Conservation (phyloP, 2,797 vertebrate genomes). For the Typhlichthys subterraneus region DNA sequence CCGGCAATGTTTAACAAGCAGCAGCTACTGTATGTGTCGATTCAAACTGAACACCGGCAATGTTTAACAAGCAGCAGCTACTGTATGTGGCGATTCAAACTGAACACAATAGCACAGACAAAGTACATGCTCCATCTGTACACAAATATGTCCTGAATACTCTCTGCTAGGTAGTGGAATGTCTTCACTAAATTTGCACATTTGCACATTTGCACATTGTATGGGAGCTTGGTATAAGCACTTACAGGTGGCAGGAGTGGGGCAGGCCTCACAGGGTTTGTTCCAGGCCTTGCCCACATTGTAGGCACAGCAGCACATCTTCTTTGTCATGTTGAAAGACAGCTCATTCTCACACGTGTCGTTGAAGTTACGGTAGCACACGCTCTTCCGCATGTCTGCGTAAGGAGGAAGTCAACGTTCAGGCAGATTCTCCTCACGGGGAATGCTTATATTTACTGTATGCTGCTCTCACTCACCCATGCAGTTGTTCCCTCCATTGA, state of each 20-base stretch:
- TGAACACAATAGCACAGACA: too few relatives aligned
- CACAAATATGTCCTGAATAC: too few relatives aligned
- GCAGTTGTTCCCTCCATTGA: constrained; percentile 92
- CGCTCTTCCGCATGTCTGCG: constrained; percentile 91
- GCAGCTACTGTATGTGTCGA: too few relatives aligned
- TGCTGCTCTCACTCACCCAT: constrained; percentile 80
- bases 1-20: too few relatives aligned
- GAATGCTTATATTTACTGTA: too few relatives aligned
- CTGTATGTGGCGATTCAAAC: too few relatives aligned
- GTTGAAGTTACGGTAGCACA: constrained; percentile 91
- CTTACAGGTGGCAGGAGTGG: constrained; percentile 88
- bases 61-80: background rate
- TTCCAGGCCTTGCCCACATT: constrained; percentile 95
- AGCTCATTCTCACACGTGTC: constrained; percentile 90
- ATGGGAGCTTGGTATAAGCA: constrained; percentile 10
- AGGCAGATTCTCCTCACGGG: background rate
- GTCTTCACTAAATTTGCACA: too few relatives aligned
- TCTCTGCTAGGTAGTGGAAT: too few relatives aligned
- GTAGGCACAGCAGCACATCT: constrained; percentile 96
- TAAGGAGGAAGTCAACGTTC: background rate
- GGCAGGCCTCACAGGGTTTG: constrained; percentile 91
- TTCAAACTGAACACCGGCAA: too few relatives aligned
- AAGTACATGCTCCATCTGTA: too few relatives aligned
- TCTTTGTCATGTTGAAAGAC: constrained; percentile 93
- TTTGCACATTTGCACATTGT: too few relatives aligned